Evolutionary conservation across 2,797 vertebrate species (phyloP).

Genomic region (Cichlasoma orientale): DNA sequence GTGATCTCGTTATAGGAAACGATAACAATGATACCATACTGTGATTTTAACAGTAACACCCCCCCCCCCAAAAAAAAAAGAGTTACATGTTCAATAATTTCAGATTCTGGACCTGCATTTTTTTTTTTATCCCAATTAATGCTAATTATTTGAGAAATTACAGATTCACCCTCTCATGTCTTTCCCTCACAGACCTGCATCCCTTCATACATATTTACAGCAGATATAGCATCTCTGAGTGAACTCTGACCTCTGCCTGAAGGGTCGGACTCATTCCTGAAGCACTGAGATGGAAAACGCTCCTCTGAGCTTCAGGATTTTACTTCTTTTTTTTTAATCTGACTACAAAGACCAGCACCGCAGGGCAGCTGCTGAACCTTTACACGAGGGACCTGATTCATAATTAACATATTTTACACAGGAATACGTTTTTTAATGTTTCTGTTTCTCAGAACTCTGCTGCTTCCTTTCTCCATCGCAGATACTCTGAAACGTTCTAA

Average conservation of each 20-base stretch:
- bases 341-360: slow-evolving; percentile 37
- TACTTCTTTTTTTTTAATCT: neutral
- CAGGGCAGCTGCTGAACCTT: slow-evolving; percentile 36
- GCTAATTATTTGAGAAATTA: neutral
- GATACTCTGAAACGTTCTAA: neutral
- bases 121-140: neutral
- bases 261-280: neutral
- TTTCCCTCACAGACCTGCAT: neutral
- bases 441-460: neutral
- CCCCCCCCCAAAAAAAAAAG: too few relatives aligned
- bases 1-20: too few relatives aligned
- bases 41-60: too few relatives aligned
- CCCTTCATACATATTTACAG: neutral
- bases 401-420: slow-evolving; percentile 46
- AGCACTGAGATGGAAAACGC: neutral
- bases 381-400: slow-evolving; percentile 41
- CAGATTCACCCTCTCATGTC: neutral
- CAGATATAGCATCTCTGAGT: neutral
- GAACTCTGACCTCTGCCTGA: slow-evolving; percentile 28
- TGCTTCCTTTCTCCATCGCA: neutral
- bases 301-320: neutral
- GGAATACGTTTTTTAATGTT: neutral
- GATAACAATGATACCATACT: too few relatives aligned
- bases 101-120: too few relatives aligned
- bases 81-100: too few relatives aligned